Base-by-base conservation (phyloP, 2,797 vertebrate genomes). In the Balearica regulorum region DNA sequence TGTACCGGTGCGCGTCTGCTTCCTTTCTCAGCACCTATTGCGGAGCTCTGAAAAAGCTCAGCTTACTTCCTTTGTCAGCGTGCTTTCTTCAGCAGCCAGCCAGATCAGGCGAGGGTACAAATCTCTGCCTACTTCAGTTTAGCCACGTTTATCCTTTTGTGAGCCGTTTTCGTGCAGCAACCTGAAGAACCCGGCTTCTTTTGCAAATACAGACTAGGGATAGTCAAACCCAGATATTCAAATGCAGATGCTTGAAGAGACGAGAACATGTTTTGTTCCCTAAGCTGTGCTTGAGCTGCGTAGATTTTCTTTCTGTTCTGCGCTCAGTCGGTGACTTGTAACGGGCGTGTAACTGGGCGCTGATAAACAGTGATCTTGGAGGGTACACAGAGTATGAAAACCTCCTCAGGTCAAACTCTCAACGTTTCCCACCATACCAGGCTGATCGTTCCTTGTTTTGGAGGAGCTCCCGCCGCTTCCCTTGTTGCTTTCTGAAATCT, bases 1-100 rank as follows among this genome's bases (percentile, higher is more conserved):
- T 14, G 5, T 82, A 14, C 24, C 16, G 16, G 20, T 31, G 17
- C 1, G 1, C 2, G 0, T 64, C 19, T 55, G 6, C 53, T 29
- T 33, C 72, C 49, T 60, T 73, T 89, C 62, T 69, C 71, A 54
- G 33, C 22, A 22, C 43, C 15, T 28, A 2, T 51, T 62, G 26
- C 14, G 13, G 46, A 37, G 29, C 44, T 85, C 43, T 89, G 75
- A 54, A 75, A 8, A 61, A 51, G 70, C 46, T 39, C n/a, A 31
- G 26, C 43, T 68, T 44, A 41, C 48, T 64, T 64, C 26, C 44
- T 84, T 64, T 75, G 68, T 37, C 51, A 35, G 3, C 1, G 2
- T 29, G n/a, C 60, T 68, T 82, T 31, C 54, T 82, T 73, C 55
- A 58, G 60, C 28, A 31, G 55, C 86, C 55, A 35, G 51, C 6